A percentile compares a stretch with the other conserved stretches of the same genome.
Evolutionary conservation across 2,797 vertebrate genomes (phyloP).

Genomic region (Graptemys geographica): DNA sequence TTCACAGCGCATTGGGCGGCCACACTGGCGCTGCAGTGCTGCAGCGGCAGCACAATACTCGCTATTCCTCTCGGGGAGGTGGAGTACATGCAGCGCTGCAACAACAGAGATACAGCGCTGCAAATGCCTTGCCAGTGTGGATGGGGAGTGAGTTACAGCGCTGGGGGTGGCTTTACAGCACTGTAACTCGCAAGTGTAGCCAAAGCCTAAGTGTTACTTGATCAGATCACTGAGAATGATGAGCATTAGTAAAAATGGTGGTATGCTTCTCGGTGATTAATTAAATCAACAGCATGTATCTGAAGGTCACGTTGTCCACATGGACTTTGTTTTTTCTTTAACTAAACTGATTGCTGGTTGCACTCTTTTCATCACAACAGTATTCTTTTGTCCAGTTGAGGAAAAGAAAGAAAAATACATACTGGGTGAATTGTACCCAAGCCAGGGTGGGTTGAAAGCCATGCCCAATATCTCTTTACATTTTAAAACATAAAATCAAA

Average conservation of each 20-base stretch:
- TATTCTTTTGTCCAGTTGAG: accelerated
- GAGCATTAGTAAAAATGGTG: neutral
- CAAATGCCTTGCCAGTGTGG: too few species aligned
- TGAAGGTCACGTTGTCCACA: neutral
- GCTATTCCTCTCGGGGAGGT: too few species aligned
- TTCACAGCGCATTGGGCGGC: too few species aligned
- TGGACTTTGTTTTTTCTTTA: neutral
- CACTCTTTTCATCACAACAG: neutral
- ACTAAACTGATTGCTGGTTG: neutral
- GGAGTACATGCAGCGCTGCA: too few species aligned
- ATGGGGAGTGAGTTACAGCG: too few species aligned
- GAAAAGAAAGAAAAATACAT: neutral
- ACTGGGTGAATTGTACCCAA: neutral
- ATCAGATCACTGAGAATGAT: neutral
- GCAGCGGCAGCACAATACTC: too few species aligned
- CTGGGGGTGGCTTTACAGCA: too few species aligned
- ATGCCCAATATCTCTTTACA: accelerated
- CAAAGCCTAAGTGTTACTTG: accelerated
- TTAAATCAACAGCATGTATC: neutral
- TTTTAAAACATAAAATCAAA: neutral
- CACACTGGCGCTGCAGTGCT: too few species aligned
- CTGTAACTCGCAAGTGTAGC: too few species aligned
- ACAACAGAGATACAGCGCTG: too few species aligned
- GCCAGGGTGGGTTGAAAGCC: neutral
- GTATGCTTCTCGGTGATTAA: neutral